phyloP scores from a whole-genome alignment of 2,797 vertebrate species.

The Enteromius thamalakanensis region DNA sequence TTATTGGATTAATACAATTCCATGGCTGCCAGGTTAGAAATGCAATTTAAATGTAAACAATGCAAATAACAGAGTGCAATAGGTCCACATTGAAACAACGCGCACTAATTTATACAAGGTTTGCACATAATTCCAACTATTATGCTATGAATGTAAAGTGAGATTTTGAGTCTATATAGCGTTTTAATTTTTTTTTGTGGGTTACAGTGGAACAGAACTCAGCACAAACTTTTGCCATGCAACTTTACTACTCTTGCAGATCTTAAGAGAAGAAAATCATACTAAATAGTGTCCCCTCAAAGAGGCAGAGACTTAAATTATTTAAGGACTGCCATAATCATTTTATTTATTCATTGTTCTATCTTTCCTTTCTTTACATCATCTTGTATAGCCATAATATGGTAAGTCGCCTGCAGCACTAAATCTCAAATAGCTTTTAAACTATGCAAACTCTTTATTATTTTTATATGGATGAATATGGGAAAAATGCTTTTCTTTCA shows the following conservation, averaged over 20 bases:
- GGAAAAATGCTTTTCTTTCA: neutral
- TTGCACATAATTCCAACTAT: neutral
- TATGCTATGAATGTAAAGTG: neutral
- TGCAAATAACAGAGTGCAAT: neutral
- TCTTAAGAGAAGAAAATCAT: conserved; percentile 6
- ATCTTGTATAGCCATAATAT: conserved; percentile 3
- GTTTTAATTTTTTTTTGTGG: neutral
- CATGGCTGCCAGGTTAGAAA: conserved; percentile 1
- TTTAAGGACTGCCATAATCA: conserved; percentile 15
- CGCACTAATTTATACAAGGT: neutral
- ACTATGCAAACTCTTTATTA: conserved; percentile 6
- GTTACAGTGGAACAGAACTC: neutral
- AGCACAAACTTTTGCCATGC: neutral
- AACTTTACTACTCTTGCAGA: neutral
- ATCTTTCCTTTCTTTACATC: conserved; percentile 29
- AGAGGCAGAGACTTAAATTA: conserved; percentile 15
- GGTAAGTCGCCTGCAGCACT: neutral
- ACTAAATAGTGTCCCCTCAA: conserved; percentile 9
- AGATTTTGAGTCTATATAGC: neutral
- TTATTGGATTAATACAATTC: conserved; percentile 3
- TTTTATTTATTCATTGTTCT: conserved; percentile 9
- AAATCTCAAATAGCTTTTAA: conserved; percentile 16
- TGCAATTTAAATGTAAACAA: conserved; percentile 8
- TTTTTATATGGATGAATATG: neutral
- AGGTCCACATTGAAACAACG: neutral